Percentiles rank a stretch among this genome's conserved stretches.
These are phyloP conservation scores for Orgyia antiqua DNA, from an alignment of 2,888 invertebrate species.

Conservation along the genomic window DNA sequence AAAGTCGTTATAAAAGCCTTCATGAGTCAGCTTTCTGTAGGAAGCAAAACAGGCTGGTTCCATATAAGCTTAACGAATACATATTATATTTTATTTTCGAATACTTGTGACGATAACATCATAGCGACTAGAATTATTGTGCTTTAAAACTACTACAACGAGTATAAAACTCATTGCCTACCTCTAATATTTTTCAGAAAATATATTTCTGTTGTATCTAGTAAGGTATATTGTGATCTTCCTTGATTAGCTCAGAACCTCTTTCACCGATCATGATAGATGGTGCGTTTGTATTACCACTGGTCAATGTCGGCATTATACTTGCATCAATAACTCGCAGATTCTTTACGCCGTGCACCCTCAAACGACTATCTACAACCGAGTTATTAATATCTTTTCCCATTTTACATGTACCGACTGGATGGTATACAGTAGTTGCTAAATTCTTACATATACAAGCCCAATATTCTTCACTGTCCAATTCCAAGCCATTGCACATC, in stretches of 20 bases:
- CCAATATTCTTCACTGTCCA: conserved; percentile 29
- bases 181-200: too few relatives aligned
- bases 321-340: conserved; percentile 85
- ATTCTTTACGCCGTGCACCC: conserved; percentile 79
- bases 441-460: conserved; percentile 56
- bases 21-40: too few relatives aligned
- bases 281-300: conserved; percentile 87
- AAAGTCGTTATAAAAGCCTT: too few relatives aligned
- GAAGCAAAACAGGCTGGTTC: too few relatives aligned
- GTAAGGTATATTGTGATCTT: conserved; percentile 31
- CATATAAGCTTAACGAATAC: too few relatives aligned
- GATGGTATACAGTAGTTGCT: conserved; percentile 78
- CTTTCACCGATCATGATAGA: conserved; percentile 89
- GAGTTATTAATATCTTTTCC: conserved; percentile 44
- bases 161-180: too few relatives aligned
- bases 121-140: too few relatives aligned
- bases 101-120: too few relatives aligned
- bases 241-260: conserved; percentile 83
- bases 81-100: too few relatives aligned
- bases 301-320: conserved; percentile 85
- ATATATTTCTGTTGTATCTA: neutral
- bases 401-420: conserved; percentile 79
- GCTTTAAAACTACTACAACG: too few relatives aligned
- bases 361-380: conserved; percentile 73
- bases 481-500: conserved; percentile 8